Base-by-base conservation (phyloP, 2,797 vertebrate genomes). In the Propithecus perrieri region DNA sequence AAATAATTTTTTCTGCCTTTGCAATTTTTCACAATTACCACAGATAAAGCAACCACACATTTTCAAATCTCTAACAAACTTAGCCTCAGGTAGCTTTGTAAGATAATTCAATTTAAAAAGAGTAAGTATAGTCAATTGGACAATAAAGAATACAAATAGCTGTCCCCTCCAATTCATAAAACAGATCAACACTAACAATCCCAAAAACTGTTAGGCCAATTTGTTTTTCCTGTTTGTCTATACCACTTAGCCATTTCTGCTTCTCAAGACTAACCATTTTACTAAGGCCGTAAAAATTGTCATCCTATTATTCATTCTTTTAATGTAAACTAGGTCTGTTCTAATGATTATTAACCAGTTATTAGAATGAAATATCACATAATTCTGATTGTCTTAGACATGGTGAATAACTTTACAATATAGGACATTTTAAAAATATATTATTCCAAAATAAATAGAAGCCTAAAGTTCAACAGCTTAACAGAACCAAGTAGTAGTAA, bases 81-180 rank as follows among this genome's bases (percentile, higher is more conserved):
- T 91, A 96, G 78, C 38, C 22, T 79, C 38, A 89, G 6, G 80
- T 75, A 69, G 95, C 79, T 94, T 71, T 94, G 8, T n/a, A 79
- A 94, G 78, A 57, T 85, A 96, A 81, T 85, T 59, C n/a, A 81
- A 85, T 83, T 92, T 22, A 41, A 85, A 86, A 97, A 75, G 1
- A 92, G 17, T 59, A 88, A 92, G 55, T 89, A 89, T 72, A 85
- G 65, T 87, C 63, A 48, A 48, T 14, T 78, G 59, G 80, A 85
- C 18, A 61, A 85, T 63, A 53, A 85, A 92, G 75, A 67, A 71
- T 55, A 81, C 18, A 83, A 74, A 92, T 57, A 85, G 43, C 38
- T 89, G 3, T 48, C 43, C 48, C 26, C 6, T 93, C 63, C 48
- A 85, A 72, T 55, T 72, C 86, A 91, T 7, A 72, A 92, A 85